A percentile compares a stretch with the other conserved stretches of the same genome.
Conservation (phyloP, 1,140 invertebrate species). For the Sarcophaga bullata region DNA sequence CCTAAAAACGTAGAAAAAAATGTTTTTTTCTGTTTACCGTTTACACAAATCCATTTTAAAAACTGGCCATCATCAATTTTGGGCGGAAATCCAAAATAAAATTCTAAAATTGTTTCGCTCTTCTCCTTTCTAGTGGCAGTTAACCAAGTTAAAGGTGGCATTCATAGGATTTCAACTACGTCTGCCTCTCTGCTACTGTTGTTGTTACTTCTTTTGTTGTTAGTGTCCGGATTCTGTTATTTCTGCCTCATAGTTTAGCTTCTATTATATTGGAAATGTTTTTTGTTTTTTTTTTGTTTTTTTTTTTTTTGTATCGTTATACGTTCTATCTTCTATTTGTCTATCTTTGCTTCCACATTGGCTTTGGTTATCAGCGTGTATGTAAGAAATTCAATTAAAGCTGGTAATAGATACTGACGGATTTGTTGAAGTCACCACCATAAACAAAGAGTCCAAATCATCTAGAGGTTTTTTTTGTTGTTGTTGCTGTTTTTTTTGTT, state of each 20-base stretch:
- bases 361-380: background rate
- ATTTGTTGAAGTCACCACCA: conserved; percentile 26
- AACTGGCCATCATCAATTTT: too few relatives aligned
- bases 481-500: background rate
- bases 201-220: too few relatives aligned
- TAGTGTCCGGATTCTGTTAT: background rate
- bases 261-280: conserved; percentile 11
- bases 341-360: background rate
- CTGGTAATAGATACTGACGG: conserved; percentile 37
- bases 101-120: too few relatives aligned
- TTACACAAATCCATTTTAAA: too few relatives aligned
- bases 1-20: too few relatives aligned
- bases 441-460: conserved; percentile 22
- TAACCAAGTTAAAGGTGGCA: conserved; percentile 11
- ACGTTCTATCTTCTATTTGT: background rate
- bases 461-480: background rate
- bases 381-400: conserved; percentile 32
- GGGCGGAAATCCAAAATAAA: background rate
- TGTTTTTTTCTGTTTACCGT: too few relatives aligned
- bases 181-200: background rate
- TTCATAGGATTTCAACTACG: background rate
- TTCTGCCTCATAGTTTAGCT: background rate
- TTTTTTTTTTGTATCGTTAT: background rate
- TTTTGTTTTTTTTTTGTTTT: background rate
- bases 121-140: too few relatives aligned